Evolutionary conservation across 2,797 vertebrate genomes (phyloP).

Genomic region (Microctenopoma stevenorrisi): DNA sequence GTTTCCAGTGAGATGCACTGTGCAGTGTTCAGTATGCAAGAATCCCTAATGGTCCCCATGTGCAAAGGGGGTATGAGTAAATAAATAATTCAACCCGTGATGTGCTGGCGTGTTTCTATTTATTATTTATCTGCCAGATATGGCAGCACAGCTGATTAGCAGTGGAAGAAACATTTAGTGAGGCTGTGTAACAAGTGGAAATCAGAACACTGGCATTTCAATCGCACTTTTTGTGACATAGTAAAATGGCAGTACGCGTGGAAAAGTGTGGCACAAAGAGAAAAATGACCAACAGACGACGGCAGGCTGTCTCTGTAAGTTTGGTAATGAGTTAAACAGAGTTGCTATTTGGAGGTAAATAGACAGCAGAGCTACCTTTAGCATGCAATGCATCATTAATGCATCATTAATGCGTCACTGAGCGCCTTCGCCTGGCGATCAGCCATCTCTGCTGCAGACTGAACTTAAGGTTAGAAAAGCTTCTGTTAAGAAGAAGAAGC

Average conservation of each 20-base stretch:
- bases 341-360: too few relatives aligned
- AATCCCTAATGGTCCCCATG: not conserved
- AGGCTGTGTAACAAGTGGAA: too few relatives aligned
- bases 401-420: not conserved
- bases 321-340: too few relatives aligned
- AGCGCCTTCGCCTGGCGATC: not conserved
- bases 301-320: too few relatives aligned
- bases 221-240: too few relatives aligned
- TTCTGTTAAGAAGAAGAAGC: too few relatives aligned
- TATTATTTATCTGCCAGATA: not conserved
- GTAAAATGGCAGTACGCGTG: too few relatives aligned
- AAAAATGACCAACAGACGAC: too few relatives aligned
- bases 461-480: not conserved
- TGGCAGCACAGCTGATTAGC: not conserved
- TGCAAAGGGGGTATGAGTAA: not conserved
- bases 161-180: not conserved
- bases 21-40: not conserved
- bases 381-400: constrained; percentile 10
- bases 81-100: not conserved
- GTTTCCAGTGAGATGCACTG: not conserved
- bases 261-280: too few relatives aligned
- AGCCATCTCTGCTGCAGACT: not conserved
- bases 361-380: not conserved
- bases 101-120: not conserved
- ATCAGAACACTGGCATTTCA: too few relatives aligned